phyloP scores from a whole-genome alignment of 2,113 vertebrate genomes.

The Apteryx mantelli region DNA sequence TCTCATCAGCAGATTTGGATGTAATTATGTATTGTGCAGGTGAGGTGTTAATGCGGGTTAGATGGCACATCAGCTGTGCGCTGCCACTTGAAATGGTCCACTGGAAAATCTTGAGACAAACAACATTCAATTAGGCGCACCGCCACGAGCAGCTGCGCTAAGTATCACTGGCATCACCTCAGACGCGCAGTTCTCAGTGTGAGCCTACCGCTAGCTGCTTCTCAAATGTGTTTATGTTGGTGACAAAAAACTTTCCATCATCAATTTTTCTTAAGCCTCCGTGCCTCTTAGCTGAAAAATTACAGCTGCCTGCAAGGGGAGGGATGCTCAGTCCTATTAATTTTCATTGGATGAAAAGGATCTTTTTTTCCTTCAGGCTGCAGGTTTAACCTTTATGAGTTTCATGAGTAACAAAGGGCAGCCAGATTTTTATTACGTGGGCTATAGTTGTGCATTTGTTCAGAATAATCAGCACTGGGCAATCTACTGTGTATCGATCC shows the following conservation, averaged over 20 bases:
- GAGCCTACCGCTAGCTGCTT: conserved; percentile 16
- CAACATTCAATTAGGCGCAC: conserved; percentile 37
- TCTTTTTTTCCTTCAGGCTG: conserved; percentile 36
- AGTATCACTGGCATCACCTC: conserved; percentile 37
- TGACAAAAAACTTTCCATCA: conserved; percentile 57
- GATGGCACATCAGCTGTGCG: conserved; percentile 36
- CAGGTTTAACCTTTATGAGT: conserved; percentile 57
- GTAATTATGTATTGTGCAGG: conserved; percentile 52
- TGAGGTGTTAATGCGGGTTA: conserved; percentile 40
- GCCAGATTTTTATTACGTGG: conserved; percentile 34
- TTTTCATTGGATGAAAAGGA: conserved; percentile 43
- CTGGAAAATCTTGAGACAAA: conserved; percentile 61
- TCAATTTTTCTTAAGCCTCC: conserved; percentile 45
- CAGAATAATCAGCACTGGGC: conserved; percentile 51
- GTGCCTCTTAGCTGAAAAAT: conserved; percentile 40
- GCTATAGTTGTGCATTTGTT: conserved; percentile 24
- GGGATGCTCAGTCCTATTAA: conserved; percentile 13
- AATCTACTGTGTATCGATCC: conserved; percentile 20
- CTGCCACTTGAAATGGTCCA: conserved; percentile 54
- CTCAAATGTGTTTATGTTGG: conserved; percentile 23
- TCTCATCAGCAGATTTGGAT: conserved; percentile 39
- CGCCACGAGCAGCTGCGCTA: conserved; percentile 43
- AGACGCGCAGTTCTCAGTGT: not conserved
- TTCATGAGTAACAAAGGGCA: conserved; percentile 44
- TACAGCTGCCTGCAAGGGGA: conserved; percentile 10